phyloP scores from a whole-genome alignment of 2,113 vertebrate species.

The Asarcornis scutulata region DNA sequence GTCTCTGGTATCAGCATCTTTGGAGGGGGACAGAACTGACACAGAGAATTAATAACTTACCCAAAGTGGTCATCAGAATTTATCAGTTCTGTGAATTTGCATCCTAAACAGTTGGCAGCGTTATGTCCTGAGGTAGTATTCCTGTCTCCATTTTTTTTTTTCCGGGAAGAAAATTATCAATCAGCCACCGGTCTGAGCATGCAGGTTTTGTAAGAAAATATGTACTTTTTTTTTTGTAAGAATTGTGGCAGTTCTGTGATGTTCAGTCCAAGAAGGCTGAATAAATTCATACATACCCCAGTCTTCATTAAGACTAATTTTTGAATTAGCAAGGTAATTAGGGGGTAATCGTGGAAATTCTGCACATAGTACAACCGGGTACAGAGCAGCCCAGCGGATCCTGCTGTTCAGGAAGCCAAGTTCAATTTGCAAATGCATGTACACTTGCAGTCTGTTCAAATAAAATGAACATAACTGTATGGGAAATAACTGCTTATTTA shows the following conservation, averaged over 20 bases:
- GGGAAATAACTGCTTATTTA: background rate
- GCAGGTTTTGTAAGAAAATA: background rate
- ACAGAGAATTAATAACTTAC: background rate
- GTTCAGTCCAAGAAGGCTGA: background rate
- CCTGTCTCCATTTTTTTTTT: background rate
- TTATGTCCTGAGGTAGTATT: background rate
- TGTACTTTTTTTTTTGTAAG: background rate
- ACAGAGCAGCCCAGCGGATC: background rate
- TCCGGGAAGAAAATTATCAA: background rate
- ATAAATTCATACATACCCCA: background rate
- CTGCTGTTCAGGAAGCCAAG: background rate
- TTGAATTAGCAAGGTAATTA: background rate
- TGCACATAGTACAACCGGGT: background rate
- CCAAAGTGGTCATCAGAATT: background rate
- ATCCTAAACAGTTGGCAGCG: background rate
- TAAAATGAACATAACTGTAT: background rate
- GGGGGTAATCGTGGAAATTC: background rate
- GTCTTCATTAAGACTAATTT: background rate
- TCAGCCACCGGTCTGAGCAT: background rate
- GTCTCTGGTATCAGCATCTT: background rate
- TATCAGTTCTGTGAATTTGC: background rate
- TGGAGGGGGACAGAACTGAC: background rate
- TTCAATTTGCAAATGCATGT: background rate
- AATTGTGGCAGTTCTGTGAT: background rate
- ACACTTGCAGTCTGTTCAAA: background rate